Percentiles rank a stretch among this genome's conserved stretches.
phyloP scores from a whole-genome alignment of 92 coral and sea anemone genomes.

The Palythoa caribaeorum region DNA sequence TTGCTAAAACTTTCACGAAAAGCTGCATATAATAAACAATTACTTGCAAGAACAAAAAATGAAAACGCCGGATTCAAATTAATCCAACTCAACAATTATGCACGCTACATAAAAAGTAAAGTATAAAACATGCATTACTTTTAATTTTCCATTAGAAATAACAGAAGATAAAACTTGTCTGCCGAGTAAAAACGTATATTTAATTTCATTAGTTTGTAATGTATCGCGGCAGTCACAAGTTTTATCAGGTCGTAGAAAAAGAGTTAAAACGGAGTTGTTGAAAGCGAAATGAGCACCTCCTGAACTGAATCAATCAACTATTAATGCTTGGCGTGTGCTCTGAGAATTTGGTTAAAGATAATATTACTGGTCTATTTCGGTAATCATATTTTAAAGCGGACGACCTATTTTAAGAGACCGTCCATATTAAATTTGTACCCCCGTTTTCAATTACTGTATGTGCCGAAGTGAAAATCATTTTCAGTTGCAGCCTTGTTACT shows the following conservation, averaged over 20 bases:
- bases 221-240: neutral
- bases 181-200: slow-evolving; percentile 9
- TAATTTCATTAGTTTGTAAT: neutral
- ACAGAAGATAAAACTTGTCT: slow-evolving; percentile 5
- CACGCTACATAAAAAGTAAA: slow-evolving; percentile 28
- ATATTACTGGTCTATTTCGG: neutral
- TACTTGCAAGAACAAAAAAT: slow-evolving; percentile 19
- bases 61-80: slow-evolving; percentile 1
- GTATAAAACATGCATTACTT: slow-evolving; percentile 17
- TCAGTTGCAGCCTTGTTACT: neutral
- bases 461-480: neutral
- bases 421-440: neutral
- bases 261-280: neutral
- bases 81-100: neutral
- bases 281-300: neutral
- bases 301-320: neutral
- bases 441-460: neutral
- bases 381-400: neutral
- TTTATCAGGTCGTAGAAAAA: neutral
- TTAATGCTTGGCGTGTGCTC: neutral
- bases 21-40: slow-evolving; percentile 4
- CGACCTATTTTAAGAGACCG: neutral
- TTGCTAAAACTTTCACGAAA: neutral
- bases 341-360: neutral
- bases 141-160: neutral